A percentile compares a stretch with the other conserved stretches of the same genome.
phyloP scores from a whole-genome alignment of 2,113 vertebrate species.

The Pterocles orientalis region DNA sequence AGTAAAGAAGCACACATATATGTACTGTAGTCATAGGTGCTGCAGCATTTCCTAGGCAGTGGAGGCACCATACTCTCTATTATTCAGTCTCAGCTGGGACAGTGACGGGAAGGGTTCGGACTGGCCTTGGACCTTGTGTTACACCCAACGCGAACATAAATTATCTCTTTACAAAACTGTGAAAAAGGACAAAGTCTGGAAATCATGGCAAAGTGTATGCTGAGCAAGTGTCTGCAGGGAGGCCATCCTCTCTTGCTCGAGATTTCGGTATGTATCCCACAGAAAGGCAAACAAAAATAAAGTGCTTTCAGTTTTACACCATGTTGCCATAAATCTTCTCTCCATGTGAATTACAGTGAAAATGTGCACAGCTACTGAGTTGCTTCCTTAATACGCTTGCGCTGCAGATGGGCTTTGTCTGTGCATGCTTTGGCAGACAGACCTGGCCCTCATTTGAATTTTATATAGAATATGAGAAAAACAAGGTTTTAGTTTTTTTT shows the following conservation, averaged over 20 bases:
- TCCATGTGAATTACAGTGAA: neutral
- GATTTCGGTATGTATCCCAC: conserved; percentile 31
- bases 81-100: neutral
- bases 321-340: conserved; percentile 29
- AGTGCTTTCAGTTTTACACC: conserved; percentile 29
- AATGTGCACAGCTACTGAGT: conserved; percentile 20
- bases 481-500: neutral
- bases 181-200: neutral
- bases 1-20: neutral
- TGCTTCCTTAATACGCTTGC: neutral
- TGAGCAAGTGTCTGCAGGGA: conserved; percentile 44
- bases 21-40: neutral
- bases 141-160: neutral
- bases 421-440: conserved; percentile 11
- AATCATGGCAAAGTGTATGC: conserved; percentile 47
- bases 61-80: neutral
- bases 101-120: neutral
- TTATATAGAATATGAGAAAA: neutral
- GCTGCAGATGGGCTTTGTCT: conserved; percentile 25
- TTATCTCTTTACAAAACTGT: conserved; percentile 24
- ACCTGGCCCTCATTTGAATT: neutral
- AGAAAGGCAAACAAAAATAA: conserved; percentile 54
- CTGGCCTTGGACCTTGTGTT: conserved; percentile 2
- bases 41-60: neutral
- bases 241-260: conserved; percentile 45